These are phyloP conservation scores for Peromyscus aztecus DNA, from an alignment of 2,797 vertebrate genomes.

Conservation along the genomic window DNA sequence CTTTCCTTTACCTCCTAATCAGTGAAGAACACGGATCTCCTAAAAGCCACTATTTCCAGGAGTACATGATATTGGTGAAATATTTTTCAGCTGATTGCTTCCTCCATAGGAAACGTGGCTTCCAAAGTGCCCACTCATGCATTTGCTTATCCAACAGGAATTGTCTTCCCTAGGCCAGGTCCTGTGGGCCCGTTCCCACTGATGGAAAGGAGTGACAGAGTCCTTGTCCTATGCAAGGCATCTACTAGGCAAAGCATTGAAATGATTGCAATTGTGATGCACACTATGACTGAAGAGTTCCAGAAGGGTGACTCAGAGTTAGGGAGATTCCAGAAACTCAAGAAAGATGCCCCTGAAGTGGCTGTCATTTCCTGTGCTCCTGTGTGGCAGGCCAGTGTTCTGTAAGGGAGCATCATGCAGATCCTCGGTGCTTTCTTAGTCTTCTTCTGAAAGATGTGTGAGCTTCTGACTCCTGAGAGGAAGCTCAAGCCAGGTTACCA, in stretches of 20 bases:
- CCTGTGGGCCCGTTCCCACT: not conserved
- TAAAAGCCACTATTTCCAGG: not conserved
- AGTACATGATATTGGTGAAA: not conserved
- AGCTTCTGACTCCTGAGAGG: not conserved
- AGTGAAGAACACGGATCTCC: not conserved
- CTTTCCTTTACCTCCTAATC: not conserved
- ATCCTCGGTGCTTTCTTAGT: not conserved
- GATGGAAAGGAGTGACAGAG: not conserved
- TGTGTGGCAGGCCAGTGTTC: not conserved
- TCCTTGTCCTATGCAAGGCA: not conserved
- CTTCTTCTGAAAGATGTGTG: not conserved
- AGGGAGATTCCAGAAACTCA: not conserved
- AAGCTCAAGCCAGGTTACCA: not conserved
- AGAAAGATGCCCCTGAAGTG: not conserved
- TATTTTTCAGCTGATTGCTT: slow-evolving; percentile 20
- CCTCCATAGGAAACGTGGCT: not conserved
- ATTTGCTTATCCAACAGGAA: not conserved
- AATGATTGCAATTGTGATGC: not conserved
- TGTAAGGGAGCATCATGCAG: not conserved
- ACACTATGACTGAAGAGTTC: not conserved
- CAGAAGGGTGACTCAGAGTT: not conserved
- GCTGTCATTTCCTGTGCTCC: not conserved
- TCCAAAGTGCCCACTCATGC: not conserved
- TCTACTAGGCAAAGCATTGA: not conserved
- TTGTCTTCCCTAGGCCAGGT: not conserved